A percentile compares a stretch with the other conserved stretches of the same genome.
These are phyloP conservation scores for Dromaius novaehollandiae DNA, from an alignment of 2,113 vertebrate genomes.

Conservation along the genomic window DNA sequence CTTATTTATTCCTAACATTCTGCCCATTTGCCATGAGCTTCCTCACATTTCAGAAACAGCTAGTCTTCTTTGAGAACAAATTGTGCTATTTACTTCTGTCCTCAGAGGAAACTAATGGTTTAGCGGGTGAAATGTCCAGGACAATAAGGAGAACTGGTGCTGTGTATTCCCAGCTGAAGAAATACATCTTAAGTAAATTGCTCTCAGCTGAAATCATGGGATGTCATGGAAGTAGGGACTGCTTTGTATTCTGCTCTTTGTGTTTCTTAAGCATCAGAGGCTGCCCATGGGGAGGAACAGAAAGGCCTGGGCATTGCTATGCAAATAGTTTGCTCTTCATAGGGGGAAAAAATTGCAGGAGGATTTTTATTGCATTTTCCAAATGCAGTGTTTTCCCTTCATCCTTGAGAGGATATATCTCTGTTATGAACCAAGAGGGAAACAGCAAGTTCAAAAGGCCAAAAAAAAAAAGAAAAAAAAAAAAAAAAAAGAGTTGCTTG, in stretches of 20 bases:
- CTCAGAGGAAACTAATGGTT: slow-evolving; percentile 62
- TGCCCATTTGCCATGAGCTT: slow-evolving; percentile 66
- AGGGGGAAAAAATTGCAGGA: neutral
- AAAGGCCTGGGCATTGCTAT: neutral
- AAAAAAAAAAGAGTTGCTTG: neutral
- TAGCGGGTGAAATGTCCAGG: slow-evolving; percentile 62
- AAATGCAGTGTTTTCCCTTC: neutral
- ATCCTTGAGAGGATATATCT: neutral
- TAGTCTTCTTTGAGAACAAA: slow-evolving; percentile 60
- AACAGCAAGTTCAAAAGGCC: neutral
- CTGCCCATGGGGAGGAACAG: neutral
- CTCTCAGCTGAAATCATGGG: slow-evolving; percentile 42
- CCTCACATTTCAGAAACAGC: slow-evolving; percentile 68
- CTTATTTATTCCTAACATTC: slow-evolving; percentile 69
- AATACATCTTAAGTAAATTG: slow-evolving; percentile 65
- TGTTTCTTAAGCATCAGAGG: neutral
- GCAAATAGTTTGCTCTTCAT: neutral
- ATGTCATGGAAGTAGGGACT: neutral
- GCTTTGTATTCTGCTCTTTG: neutral
- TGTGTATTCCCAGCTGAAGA: slow-evolving; percentile 37
- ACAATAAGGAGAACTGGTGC: slow-evolving; percentile 48
- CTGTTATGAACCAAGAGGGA: neutral
- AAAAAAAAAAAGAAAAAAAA: neutral
- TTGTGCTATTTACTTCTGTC: slow-evolving; percentile 68
- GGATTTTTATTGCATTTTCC: neutral